A percentile compares a stretch with the other conserved stretches of the same genome.
Conservation (phyloP, 2,113 vertebrate species). For the Struthidea cinerea region DNA sequence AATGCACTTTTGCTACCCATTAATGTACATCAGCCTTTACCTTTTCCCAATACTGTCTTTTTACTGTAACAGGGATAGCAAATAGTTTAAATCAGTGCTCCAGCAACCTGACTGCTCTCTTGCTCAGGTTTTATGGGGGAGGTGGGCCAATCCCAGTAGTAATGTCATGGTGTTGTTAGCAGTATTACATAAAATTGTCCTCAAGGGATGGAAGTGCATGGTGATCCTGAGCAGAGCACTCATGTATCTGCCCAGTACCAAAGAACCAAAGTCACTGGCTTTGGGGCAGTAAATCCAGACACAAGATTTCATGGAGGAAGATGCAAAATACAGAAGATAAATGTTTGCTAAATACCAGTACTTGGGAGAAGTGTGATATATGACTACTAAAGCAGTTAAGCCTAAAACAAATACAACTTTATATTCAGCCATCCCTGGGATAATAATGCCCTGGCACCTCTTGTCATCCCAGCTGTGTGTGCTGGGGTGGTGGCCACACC, state of each 20-base stretch:
- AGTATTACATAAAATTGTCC: not conserved
- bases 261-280: not conserved
- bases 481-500: not conserved
- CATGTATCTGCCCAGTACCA: not conserved
- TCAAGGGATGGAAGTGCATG: not conserved
- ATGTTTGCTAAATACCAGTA: fast-evolving
- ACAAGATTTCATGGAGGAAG: not conserved
- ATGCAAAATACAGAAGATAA: not conserved
- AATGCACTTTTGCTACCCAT: not conserved
- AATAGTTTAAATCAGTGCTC: not conserved
- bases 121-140: not conserved
- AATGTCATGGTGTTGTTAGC: not conserved
- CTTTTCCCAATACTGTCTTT: not conserved
- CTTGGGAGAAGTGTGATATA: not conserved
- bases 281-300: not conserved
- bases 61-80: not conserved
- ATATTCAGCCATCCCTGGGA: not conserved
- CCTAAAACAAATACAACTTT: not conserved
- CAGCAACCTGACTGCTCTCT: not conserved
- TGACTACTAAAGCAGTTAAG: not conserved
- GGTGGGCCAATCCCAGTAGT: not conserved
- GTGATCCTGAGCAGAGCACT: not conserved
- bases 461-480: not conserved
- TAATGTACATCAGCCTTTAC: not conserved
- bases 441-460: not conserved